Evolutionary conservation across 2,888 invertebrate species (phyloP).

Genomic region (Diarsia brunnea): DNA sequence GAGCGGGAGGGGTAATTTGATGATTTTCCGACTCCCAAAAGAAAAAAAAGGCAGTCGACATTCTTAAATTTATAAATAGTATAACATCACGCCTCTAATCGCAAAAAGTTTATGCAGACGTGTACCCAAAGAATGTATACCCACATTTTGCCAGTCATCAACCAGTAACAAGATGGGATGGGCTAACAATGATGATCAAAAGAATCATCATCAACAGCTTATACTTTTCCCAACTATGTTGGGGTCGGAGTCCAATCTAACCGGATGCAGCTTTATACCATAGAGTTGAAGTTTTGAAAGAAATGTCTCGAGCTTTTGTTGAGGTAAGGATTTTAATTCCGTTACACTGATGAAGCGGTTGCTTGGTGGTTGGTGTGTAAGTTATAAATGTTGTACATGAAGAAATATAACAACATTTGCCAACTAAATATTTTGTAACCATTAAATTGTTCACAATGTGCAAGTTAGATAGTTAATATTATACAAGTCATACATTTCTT

Average conservation of each 20-base stretch:
- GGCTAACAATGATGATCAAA: not conserved
- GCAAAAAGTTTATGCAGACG: not conserved
- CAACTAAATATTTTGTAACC: not conserved
- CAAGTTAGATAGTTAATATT: no score
- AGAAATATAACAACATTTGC: not conserved
- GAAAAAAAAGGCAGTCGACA: no score
- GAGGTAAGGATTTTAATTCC: slow-evolving; percentile 3
- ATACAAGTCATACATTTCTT: not conserved
- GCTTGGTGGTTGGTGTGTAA: slow-evolving; percentile 25
- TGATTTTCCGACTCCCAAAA: no score
- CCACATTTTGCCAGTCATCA: not conserved
- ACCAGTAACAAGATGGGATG: not conserved
- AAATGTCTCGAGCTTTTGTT: not conserved
- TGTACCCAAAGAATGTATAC: not conserved
- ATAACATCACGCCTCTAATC: not conserved
- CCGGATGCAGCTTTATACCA: not conserved
- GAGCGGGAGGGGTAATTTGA: no score
- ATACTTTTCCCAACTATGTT: not conserved
- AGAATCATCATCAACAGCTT: not conserved
- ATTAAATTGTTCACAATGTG: not conserved
- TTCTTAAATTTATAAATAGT: no score
- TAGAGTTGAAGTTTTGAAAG: not conserved
- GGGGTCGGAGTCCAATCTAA: not conserved
- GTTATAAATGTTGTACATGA: slow-evolving; percentile 12
- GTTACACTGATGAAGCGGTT: slow-evolving; percentile 14